Evolutionary conservation across 2,888 invertebrate species (phyloP).

Genomic region (Stramonita haemastoma): DNA sequence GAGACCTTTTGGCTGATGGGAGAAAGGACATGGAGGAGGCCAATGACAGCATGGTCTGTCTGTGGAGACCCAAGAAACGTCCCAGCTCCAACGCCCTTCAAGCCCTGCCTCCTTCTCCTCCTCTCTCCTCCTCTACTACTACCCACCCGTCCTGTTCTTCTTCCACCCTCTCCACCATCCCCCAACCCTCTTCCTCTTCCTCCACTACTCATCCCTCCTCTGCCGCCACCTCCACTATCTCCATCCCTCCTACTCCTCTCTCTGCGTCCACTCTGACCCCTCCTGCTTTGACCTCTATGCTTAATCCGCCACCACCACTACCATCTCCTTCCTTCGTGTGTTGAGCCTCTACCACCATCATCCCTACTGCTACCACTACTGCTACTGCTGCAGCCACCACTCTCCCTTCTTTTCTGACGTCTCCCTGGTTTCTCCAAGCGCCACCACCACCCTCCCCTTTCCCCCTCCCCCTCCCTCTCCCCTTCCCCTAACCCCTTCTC

Average conservation of each 20-base stretch:
- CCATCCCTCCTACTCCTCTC: too few species aligned
- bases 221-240: not conserved
- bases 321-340: not conserved
- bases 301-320: not conserved
- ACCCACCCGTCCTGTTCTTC: too few species aligned
- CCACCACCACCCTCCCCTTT: not conserved
- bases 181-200: not conserved
- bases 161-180: not conserved
- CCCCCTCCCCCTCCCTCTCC: not conserved
- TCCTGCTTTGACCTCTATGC: too few species aligned
- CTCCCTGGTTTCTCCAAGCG: too few species aligned
- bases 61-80: slow-evolving; percentile 56
- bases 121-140: not conserved
- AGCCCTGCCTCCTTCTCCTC: not conserved
- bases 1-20: slow-evolving; percentile 65
- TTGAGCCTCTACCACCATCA: too few species aligned
- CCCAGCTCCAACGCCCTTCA: not conserved
- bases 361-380: not conserved
- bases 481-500: not conserved
- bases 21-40: slow-evolving; percentile 62
- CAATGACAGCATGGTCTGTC: slow-evolving; percentile 69
- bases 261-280: too few species aligned
- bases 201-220: not conserved
- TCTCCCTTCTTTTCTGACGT: not conserved
- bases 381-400: not conserved